Base-by-base conservation (phyloP, 2,888 invertebrate species). In the Epinotia brunnichana region DNA sequence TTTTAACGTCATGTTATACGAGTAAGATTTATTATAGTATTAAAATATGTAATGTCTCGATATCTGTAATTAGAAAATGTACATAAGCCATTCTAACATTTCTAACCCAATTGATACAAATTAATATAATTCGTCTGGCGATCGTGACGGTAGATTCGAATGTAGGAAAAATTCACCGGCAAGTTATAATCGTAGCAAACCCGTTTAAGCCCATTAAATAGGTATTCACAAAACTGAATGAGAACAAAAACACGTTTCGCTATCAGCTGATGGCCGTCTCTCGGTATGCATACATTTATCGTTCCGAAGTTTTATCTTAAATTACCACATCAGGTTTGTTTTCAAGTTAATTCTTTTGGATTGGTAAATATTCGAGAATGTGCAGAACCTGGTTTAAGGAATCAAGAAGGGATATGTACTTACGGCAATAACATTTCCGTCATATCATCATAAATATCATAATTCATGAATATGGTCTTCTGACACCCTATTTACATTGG, bases 1-100 rank as follows among this genome's bases (percentile, higher is more conserved):
- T 84, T 77, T 82, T 79, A 80, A 78, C 89, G 92, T 88, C 83
- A 91, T 92, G 92, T 87, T 87, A 83, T 84, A 89, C 86, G 85
- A 85, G 92, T 92, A 80, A 90, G 90, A 48, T 17, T 7, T 10
- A 44, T 15, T 48, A 24, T n/a, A 1, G 13, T 13, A 13, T 13
- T 13, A 3, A 41, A 10, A 41, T 41, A 41, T 41, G 41, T 41
- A 10, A 13, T 4, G 44, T 44, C 44, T 15, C 4, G 3, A 15
- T 44, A 35, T 35, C 9, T 35, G 35, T 15, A 11, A 44, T 3
- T 44, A 44, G 15, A 13, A 44, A 44, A 15, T 13, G 44, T 44
- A 13, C 41, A 41, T 41, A 41, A 3, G 13, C 1, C 39, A 10
- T 7, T 39, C 2, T 39, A 11, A 39, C 39, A n/a, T n/a, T n/a